These are phyloP conservation scores for Tragulus kanchil DNA, from an alignment of 2,113 vertebrate genomes.

Conservation along the genomic window DNA sequence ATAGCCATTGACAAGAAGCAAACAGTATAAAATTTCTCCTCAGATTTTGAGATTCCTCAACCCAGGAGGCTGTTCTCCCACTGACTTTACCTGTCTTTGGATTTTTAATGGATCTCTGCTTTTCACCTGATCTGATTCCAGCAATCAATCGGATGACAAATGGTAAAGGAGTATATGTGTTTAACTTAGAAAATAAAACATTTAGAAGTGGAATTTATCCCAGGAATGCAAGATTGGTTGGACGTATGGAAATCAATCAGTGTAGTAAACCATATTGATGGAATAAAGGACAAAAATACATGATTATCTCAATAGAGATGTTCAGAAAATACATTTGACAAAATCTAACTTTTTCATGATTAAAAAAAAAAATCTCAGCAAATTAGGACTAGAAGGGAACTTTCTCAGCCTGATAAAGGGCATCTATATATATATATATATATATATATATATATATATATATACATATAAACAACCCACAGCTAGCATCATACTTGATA, in stretches of 20 bases:
- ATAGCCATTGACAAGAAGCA: background rate
- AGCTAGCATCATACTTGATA: background rate
- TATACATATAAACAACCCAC: background rate
- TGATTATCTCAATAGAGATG: background rate
- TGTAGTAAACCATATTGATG: background rate
- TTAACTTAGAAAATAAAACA: constrained; percentile 19
- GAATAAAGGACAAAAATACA: background rate
- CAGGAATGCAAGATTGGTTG: constrained; percentile 2
- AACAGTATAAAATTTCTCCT: background rate
- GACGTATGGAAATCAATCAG: background rate
- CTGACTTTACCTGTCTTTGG: background rate
- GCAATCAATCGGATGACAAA: background rate
- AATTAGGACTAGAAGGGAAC: background rate
- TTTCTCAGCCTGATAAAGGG: background rate
- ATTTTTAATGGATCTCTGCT: background rate
- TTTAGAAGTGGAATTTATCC: background rate
- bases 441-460: background rate
- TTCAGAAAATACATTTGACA: background rate
- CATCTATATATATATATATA: background rate
- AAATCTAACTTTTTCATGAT: background rate
- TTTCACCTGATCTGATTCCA: background rate
- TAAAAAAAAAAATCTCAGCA: background rate
- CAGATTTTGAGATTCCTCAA: background rate
- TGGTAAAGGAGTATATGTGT: background rate
- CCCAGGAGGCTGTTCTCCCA: background rate